Percentiles rank a stretch among this genome's conserved stretches.
These are phyloP conservation scores for Yponomeuta sedellus DNA, from an alignment of 2,888 invertebrate genomes.

Conservation along the genomic window DNA sequence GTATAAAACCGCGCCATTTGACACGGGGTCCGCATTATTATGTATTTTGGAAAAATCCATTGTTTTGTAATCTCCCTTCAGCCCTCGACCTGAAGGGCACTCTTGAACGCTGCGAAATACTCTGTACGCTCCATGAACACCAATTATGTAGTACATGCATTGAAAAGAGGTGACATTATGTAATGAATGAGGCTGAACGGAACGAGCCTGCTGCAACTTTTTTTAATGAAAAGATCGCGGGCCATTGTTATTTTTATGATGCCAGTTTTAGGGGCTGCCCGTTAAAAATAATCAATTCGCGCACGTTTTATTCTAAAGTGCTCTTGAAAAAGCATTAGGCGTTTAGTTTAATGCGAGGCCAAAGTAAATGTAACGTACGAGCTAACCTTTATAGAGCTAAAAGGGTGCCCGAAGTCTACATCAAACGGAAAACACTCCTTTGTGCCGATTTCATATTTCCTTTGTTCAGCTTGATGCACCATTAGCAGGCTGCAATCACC, in stretches of 20 bases:
- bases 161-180: conserved; percentile 54
- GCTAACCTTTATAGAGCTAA: neutral
- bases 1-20: conserved; percentile 63
- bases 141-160: conserved; percentile 42
- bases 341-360: neutral
- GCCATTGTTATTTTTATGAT: conserved; percentile 12
- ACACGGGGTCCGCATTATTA: conserved; percentile 64
- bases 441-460: conserved; percentile 50
- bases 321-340: conserved; percentile 1
- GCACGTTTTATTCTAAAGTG: neutral
- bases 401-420: neutral
- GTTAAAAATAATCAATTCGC: neutral
- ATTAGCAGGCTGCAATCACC: conserved; percentile 61
- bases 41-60: conserved; percentile 72
- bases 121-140: conserved; percentile 42
- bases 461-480: conserved; percentile 61
- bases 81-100: conserved; percentile 52
- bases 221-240: conserved; percentile 16
- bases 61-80: conserved; percentile 70
- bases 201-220: conserved; percentile 20
- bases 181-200: conserved; percentile 50
- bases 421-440: conserved; percentile 57
- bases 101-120: conserved; percentile 47
- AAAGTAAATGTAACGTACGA: conserved; percentile 1
- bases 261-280: neutral